Percentiles rank a stretch among this genome's conserved stretches.
phyloP scores from a whole-genome alignment of 2,797 vertebrate species.

The Anguilla pacifica region DNA sequence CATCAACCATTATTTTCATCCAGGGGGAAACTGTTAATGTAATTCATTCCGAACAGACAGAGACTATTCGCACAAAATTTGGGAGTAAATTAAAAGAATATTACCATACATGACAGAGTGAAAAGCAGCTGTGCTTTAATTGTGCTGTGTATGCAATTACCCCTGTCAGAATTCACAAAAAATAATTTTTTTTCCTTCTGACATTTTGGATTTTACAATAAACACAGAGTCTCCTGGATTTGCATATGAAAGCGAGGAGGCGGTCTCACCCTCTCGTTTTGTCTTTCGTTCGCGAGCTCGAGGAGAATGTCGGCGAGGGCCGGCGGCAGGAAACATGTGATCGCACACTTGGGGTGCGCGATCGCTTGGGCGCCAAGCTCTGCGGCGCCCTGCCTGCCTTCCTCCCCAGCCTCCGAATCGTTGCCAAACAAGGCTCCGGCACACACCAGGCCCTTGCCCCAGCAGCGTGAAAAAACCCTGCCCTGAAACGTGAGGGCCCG shows the following conservation, averaged over 20 bases:
- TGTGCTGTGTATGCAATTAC: background rate
- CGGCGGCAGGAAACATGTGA: background rate
- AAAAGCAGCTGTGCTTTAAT: background rate
- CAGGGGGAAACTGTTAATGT: background rate
- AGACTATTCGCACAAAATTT: background rate
- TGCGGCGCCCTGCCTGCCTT: background rate
- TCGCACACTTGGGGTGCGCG: background rate
- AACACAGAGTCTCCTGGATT: background rate
- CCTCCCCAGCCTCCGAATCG: background rate
- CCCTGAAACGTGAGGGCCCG: background rate
- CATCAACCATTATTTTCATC: background rate
- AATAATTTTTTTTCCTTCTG: background rate
- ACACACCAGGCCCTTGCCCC: background rate
- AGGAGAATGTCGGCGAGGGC: background rate
- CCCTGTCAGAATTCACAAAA: constrained; percentile 12
- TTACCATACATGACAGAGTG: background rate
- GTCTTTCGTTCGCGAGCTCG: background rate
- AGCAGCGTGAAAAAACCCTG: background rate
- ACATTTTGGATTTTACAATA: background rate
- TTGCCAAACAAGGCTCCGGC: background rate
- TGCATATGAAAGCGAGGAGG: background rate
- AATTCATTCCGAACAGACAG: background rate
- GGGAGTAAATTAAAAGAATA: background rate
- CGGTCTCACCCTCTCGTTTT: background rate
- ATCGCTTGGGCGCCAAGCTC: background rate